Percentiles rank a stretch among this genome's conserved stretches.
Conservation (phyloP, 2,888 invertebrate species). For the Folsomia manolachei region DNA sequence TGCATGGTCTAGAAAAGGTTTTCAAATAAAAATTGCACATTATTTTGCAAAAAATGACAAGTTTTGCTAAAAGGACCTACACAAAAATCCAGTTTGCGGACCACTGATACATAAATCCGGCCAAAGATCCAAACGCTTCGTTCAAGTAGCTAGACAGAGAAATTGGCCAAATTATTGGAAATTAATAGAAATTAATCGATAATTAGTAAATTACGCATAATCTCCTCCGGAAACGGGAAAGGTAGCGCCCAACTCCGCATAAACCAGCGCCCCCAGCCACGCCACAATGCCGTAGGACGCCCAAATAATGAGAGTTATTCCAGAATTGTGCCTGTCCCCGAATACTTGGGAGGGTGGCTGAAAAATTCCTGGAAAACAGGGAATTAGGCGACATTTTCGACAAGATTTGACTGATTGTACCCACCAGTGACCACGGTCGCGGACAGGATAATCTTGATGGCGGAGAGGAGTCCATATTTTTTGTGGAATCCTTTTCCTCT, state of each 20-base stretch:
- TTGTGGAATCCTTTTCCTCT: neutral
- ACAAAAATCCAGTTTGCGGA: conserved; percentile 14
- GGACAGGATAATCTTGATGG: neutral
- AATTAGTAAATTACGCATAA: conserved; percentile 6
- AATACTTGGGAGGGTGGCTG: neutral
- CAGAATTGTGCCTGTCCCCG: neutral
- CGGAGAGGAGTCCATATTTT: neutral
- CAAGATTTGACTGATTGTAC: too few species aligned
- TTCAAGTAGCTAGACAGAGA: conserved; percentile 22
- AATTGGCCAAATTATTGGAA: too few species aligned
- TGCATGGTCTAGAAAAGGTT: conserved; percentile 8
- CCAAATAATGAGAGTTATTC: conserved; percentile 26
- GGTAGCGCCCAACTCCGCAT: conserved; percentile 27
- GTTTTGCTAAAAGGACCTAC: neutral
- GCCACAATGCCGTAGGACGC: conserved; percentile 23
- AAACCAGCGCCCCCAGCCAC: conserved; percentile 31
- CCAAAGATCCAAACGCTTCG: conserved; percentile 22
- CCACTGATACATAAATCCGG: conserved; percentile 29
- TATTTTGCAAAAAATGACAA: neutral
- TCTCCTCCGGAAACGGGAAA: conserved; percentile 31
- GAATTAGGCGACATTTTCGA: too few species aligned
- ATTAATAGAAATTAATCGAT: neutral
- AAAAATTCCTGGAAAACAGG: neutral
- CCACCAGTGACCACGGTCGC: neutral
- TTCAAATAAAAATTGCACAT: neutral